Percentiles rank a stretch among this genome's conserved stretches.
These are phyloP conservation scores for Lagopus leucura DNA, from an alignment of 2,113 vertebrate species.

Conservation along the genomic window DNA sequence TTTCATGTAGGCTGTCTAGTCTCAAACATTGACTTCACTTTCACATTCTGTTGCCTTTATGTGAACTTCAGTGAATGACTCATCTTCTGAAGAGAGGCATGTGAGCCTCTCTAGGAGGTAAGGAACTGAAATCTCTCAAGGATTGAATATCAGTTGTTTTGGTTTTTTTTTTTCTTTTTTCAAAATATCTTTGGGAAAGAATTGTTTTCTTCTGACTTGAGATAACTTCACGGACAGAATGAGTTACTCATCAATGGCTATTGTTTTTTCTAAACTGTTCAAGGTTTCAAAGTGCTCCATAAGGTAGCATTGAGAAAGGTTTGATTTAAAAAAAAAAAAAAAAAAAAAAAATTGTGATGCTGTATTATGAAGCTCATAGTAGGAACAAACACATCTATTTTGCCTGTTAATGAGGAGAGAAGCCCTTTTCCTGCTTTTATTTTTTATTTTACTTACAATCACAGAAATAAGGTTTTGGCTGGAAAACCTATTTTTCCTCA, in stretches of 20 bases:
- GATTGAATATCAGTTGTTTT: background rate
- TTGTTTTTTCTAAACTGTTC: background rate
- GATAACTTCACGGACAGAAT: background rate
- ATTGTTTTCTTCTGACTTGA: background rate
- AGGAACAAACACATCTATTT: too few species aligned
- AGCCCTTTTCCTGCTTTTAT: background rate
- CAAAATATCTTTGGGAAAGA: background rate
- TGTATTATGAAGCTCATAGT: too few species aligned
- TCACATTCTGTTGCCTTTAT: background rate
- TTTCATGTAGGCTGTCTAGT: background rate
- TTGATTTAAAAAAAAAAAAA: background rate
- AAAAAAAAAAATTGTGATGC: background rate
- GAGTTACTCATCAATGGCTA: background rate
- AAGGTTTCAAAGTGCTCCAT: background rate
- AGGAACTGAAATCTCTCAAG: background rate
- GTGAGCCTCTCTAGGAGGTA: background rate
- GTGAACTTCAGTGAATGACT: background rate
- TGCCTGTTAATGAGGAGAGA: background rate
- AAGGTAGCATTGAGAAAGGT: background rate
- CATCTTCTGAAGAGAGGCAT: fast-evolving
- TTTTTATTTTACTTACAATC: background rate
- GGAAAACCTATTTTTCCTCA: background rate
- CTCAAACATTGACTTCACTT: background rate
- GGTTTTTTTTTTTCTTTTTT: background rate
- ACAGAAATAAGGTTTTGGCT: background rate